A percentile compares a stretch with the other conserved stretches of the same genome.
Evolutionary conservation across 2,888 invertebrate species (phyloP).

Genomic region (Parnassius apollo): DNA sequence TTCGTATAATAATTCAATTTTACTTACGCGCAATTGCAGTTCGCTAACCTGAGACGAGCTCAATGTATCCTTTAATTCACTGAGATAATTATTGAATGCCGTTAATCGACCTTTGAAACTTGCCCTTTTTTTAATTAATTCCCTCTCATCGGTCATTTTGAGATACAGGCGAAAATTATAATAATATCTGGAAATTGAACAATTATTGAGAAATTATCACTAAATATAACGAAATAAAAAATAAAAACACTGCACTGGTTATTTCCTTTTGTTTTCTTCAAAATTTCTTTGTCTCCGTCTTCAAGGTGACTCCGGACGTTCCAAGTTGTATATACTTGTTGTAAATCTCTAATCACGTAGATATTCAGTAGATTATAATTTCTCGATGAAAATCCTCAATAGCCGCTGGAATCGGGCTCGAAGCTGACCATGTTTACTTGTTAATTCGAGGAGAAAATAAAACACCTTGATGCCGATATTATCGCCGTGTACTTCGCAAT

Average conservation of each 20-base stretch:
- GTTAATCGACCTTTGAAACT: neutral
- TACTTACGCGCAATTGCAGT: too few species aligned
- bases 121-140: neutral
- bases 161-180: neutral
- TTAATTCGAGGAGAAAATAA: neutral
- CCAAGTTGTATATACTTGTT: neutral
- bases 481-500: too few species aligned
- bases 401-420: neutral
- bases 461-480: too few species aligned
- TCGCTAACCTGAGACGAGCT: neutral
- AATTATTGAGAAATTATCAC: neutral
- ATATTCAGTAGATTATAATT: neutral
- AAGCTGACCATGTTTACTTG: neutral
- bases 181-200: conserved; percentile 1
- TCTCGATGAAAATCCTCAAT: neutral
- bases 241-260: too few species aligned
- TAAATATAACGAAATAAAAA: neutral
- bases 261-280: neutral
- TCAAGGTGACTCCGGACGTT: neutral
- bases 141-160: neutral
- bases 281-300: neutral
- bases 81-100: neutral
- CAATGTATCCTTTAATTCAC: neutral
- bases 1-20: too few species aligned
- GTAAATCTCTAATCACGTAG: neutral